Evolutionary conservation across 30 jellyfish, hydroid and myxozoan species (phyloP).

Genomic region (Aurelia sp.): DNA sequence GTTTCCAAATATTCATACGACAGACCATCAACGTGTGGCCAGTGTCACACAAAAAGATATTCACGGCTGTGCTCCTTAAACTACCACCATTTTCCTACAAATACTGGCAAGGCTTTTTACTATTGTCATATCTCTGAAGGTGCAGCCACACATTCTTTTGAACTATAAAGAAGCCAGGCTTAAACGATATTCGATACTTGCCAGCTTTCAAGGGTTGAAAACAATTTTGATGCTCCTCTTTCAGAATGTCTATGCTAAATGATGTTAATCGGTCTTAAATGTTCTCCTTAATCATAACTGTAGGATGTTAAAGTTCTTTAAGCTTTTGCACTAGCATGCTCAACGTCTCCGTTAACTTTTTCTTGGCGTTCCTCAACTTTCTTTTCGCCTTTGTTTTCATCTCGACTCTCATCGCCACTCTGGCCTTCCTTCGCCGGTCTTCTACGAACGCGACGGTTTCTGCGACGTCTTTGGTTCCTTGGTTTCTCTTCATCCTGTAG

Average conservation of each 20-base stretch:
- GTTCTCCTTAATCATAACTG: background rate
- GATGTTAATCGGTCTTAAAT: constrained; percentile 37
- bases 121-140: no score
- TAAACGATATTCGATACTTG: background rate
- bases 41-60: no score
- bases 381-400: constrained; percentile 17
- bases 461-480: constrained; percentile 46
- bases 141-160: no score
- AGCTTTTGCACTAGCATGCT: constrained; percentile 16
- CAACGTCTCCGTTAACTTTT: constrained; percentile 53
- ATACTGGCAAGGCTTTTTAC: no score
- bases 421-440: constrained; percentile 41
- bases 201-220: constrained; percentile 24
- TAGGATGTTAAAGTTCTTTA: background rate
- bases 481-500: constrained; percentile 42
- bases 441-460: constrained; percentile 36
- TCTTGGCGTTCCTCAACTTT: constrained; percentile 25
- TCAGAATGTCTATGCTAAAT: constrained; percentile 23
- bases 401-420: constrained; percentile 19
- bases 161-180: background rate
- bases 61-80: no score
- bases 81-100: no score
- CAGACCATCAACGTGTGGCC: no score
- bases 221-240: background rate
- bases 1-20: background rate